phyloP scores from a whole-genome alignment of 37 sponge, comb jelly and placozoan genomes.

The Oscarella lobularis region DNA sequence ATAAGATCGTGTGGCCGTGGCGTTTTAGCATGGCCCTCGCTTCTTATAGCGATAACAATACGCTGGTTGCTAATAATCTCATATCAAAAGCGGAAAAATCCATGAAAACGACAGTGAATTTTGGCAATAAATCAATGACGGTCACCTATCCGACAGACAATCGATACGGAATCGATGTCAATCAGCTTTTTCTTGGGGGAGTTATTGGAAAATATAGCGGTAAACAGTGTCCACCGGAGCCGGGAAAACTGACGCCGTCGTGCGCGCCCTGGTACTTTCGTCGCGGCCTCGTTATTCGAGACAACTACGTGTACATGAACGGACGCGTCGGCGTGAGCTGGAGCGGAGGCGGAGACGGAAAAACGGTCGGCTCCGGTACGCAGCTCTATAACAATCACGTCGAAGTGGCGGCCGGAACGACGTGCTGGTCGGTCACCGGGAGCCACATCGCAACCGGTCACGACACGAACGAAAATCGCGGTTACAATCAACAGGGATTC shows the following conservation, averaged over 20 bases:
- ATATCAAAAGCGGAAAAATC: neutral
- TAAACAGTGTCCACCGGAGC: neutral
- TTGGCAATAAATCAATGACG: neutral
- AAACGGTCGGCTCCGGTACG: conserved; percentile 16
- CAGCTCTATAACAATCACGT: conserved; percentile 13
- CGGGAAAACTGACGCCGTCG: conserved; percentile 8
- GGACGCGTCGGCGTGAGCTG: conserved; percentile 16
- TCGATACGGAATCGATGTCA: conserved; percentile 5
- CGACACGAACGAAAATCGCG: conserved; percentile 22
- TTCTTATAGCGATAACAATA: neutral
- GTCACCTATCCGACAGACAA: neutral
- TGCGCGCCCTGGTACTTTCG: conserved; percentile 13
- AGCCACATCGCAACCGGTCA: neutral
- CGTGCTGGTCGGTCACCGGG: conserved; percentile 10
- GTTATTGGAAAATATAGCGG: neutral
- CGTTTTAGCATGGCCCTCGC: neutral
- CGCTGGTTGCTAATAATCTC: neutral
- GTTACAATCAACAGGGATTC: conserved; percentile 14
- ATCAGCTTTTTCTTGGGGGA: neutral
- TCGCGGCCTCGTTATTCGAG: conserved; percentile 8
- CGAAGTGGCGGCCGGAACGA: conserved; percentile 15
- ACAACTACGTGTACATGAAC: conserved; percentile 18
- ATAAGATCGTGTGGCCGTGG: conserved; percentile 5
- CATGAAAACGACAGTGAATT: neutral
- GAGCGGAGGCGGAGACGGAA: conserved; percentile 23